Conservation (phyloP, 2,113 vertebrate genomes). For the Pycnonotus jocosus region DNA sequence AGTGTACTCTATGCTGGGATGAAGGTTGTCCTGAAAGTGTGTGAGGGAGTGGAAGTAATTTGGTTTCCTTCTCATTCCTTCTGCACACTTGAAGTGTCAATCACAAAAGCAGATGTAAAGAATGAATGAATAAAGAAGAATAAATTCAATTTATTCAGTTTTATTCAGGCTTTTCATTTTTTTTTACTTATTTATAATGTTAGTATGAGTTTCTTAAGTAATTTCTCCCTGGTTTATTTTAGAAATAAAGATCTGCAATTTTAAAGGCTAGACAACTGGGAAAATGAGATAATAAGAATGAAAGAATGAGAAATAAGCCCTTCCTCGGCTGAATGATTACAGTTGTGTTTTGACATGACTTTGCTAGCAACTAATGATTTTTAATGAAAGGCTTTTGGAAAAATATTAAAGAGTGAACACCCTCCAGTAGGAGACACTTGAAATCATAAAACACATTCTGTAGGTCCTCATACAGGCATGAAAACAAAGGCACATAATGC, state of each 20-base stretch:
- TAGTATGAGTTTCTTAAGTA: neutral
- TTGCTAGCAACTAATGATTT: neutral
- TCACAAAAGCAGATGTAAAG: neutral
- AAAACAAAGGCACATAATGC: neutral
- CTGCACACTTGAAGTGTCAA: neutral
- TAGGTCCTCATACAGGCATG: neutral
- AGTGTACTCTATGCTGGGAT: neutral
- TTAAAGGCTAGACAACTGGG: neutral
- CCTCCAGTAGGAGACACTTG: neutral
- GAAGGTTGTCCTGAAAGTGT: neutral
- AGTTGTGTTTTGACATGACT: neutral
- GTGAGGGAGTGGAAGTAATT: neutral
- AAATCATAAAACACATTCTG: neutral
- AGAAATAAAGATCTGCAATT: neutral
- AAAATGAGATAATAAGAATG: neutral
- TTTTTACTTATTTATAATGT: neutral
- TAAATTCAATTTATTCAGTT: neutral
- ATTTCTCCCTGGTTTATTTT: neutral
- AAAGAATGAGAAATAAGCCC: neutral
- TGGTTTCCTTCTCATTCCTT: neutral
- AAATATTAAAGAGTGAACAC: neutral
- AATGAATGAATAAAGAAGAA: neutral
- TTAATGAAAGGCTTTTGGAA: neutral
- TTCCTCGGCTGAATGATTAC: neutral
- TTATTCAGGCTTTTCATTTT: neutral